A percentile compares a stretch with the other conserved stretches of the same genome.
These are phyloP conservation scores for Eumaeus atala DNA, from an alignment of 1,140 invertebrate species.

Conservation along the genomic window DNA sequence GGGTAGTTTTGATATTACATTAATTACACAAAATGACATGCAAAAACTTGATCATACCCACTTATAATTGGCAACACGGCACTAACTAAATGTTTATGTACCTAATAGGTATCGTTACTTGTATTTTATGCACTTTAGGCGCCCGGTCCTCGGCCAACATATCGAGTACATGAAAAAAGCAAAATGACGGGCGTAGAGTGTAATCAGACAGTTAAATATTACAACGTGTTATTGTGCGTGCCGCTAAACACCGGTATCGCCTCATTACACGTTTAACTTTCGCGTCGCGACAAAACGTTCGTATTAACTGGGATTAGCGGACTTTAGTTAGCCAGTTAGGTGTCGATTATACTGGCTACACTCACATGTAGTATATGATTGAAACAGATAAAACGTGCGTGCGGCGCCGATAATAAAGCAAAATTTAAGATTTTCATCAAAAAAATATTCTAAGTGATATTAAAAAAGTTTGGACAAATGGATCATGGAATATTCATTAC, in stretches of 20 bases:
- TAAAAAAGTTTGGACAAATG: too few species aligned
- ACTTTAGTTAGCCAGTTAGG: neutral
- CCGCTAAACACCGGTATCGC: constrained; percentile 2
- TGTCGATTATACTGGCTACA: neutral
- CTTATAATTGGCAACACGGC: too few species aligned
- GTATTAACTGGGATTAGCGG: constrained; percentile 7
- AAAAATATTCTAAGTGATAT: too few species aligned
- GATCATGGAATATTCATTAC: too few species aligned
- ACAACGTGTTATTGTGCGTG: constrained; percentile 1
- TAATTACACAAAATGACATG: too few species aligned
- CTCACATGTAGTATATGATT: neutral
- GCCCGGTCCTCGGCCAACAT: neutral
- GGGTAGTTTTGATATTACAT: too few species aligned
- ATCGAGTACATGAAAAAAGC: neutral
- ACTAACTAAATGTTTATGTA: too few species aligned
- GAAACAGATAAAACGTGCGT: neutral
- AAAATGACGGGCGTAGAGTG: constrained; percentile 1
- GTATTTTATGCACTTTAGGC: too few species aligned
- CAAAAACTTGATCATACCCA: too few species aligned
- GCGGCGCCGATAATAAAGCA: too few species aligned
- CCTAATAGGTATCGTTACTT: too few species aligned
- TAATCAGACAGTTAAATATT: constrained; percentile 9
- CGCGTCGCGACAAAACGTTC: constrained; percentile 6
- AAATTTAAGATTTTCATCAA: too few species aligned
- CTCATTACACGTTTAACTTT: constrained; percentile 8